Evolutionary conservation across 2,797 vertebrate genomes (phyloP).

Genomic region (Anguilla obscura): DNA sequence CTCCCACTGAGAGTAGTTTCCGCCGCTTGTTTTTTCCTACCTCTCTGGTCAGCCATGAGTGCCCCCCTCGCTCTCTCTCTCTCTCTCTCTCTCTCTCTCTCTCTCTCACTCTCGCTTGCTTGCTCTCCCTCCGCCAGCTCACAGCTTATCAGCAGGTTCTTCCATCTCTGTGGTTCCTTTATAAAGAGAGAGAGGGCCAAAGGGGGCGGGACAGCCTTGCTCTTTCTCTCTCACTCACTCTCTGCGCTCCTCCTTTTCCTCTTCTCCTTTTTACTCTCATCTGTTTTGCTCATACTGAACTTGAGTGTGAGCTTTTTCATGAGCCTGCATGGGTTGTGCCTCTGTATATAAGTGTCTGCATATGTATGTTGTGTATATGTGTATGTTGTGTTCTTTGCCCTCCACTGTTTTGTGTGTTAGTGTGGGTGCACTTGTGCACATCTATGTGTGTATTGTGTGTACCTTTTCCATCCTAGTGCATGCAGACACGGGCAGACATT

Average conservation of each 20-base stretch:
- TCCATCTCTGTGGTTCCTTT: slow-evolving; percentile 23
- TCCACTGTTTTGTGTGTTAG: background rate
- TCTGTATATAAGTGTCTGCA: background rate
- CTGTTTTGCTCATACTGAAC: background rate
- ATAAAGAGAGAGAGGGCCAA: slow-evolving; percentile 11
- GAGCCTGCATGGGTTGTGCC: background rate
- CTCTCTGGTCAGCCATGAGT: slow-evolving; percentile 18
- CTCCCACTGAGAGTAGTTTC: background rate
- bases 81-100: slow-evolving; percentile 12
- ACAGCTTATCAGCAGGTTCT: slow-evolving; percentile 23
- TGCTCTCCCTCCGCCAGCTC: background rate
- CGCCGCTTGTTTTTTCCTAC: slow-evolving; percentile 10
- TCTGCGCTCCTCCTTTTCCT: background rate
- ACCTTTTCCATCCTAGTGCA: background rate
- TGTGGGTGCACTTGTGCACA: background rate
- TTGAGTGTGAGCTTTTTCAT: background rate
- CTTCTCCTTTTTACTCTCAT: background rate
- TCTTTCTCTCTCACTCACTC: background rate
- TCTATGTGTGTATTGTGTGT: background rate
- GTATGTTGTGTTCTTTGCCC: background rate
- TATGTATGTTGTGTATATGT: background rate
- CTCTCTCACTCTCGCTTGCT: background rate
- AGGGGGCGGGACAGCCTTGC: background rate
- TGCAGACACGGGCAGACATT: background rate
- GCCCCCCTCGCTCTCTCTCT: background rate